A percentile compares a stretch with the other conserved stretches of the same genome.
Conservation (phyloP, 1,140 invertebrate species). For the Drosophila virilis region DNA sequence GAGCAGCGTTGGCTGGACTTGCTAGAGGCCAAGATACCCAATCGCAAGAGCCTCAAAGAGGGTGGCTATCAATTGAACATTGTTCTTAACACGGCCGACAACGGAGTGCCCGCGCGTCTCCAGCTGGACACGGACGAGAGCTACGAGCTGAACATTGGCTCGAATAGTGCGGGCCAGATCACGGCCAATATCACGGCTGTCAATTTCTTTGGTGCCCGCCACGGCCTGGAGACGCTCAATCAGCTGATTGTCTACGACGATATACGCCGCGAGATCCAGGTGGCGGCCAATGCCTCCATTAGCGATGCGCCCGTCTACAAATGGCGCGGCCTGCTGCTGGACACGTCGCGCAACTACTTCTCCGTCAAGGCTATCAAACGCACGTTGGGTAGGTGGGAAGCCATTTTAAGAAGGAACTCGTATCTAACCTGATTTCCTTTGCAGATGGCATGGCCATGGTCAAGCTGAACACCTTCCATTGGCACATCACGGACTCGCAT, state of each 20-base stretch:
- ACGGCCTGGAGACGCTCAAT: constrained; percentile 91
- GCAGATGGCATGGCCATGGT: constrained; percentile 91
- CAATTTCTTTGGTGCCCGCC: constrained; percentile 90
- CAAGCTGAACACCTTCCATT: constrained; percentile 94
- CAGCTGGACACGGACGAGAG: constrained; percentile 88
- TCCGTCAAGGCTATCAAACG: constrained; percentile 88
- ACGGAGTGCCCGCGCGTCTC: constrained; percentile 67
- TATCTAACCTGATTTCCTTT: neutral
- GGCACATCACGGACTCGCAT: constrained; percentile 95
- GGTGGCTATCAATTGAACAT: constrained; percentile 75
- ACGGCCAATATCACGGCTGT: constrained; percentile 87
- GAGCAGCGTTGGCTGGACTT: constrained; percentile 63
- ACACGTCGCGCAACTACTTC: constrained; percentile 91
- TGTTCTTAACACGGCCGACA: constrained; percentile 56
- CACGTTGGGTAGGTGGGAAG: constrained; percentile 86
- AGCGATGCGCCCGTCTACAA: constrained; percentile 89
- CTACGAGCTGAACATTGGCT: constrained; percentile 87
- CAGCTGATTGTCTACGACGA: constrained; percentile 91
- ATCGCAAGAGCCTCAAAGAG: constrained; percentile 44
- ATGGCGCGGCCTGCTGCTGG: constrained; percentile 91
- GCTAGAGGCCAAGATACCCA: constrained; percentile 64
- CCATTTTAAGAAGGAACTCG: neutral
- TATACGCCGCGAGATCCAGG: constrained; percentile 79
- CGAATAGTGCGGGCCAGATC: constrained; percentile 80
- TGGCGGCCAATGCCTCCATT: constrained; percentile 87